These are phyloP conservation scores for Sebastes cheni DNA, from an alignment of 2,797 vertebrate species.

Conservation along the genomic window DNA sequence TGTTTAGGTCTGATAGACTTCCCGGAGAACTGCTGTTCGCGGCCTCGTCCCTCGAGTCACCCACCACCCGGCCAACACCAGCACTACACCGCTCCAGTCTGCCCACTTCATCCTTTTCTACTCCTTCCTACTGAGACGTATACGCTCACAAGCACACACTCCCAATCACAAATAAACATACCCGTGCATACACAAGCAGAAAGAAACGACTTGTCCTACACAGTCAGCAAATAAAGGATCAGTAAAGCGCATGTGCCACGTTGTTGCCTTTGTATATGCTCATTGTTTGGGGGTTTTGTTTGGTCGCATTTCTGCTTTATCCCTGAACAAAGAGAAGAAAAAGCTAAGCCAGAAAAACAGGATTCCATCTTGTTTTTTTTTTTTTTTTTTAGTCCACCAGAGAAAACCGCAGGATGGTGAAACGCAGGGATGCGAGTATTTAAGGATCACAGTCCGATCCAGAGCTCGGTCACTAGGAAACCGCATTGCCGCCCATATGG, in stretches of 20 bases:
- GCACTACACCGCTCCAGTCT: slow-evolving; percentile 54
- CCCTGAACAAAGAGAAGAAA: slow-evolving; percentile 71
- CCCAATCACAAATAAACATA: slow-evolving; percentile 43
- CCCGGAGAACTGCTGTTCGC: slow-evolving; percentile 65
- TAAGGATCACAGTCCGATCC: slow-evolving; percentile 61
- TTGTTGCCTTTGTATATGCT: slow-evolving; percentile 65
- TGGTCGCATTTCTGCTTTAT: slow-evolving; percentile 66
- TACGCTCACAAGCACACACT: slow-evolving; percentile 44
- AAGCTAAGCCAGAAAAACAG: slow-evolving; percentile 55
- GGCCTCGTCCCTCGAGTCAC: slow-evolving; percentile 66
- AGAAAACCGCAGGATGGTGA: slow-evolving; percentile 53
- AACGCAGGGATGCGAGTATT: slow-evolving; percentile 53
- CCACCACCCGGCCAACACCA: slow-evolving; percentile 61
- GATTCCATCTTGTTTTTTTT: slow-evolving; percentile 40
- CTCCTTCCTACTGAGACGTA: slow-evolving; percentile 54
- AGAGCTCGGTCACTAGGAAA: slow-evolving; percentile 51
- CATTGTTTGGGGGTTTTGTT: slow-evolving; percentile 74
- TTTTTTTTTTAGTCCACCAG: slow-evolving; percentile 52
- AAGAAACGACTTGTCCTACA: slow-evolving; percentile 60
- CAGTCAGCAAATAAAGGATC: slow-evolving; percentile 71
- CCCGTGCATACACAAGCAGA: slow-evolving; percentile 39
- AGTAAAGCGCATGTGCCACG: slow-evolving; percentile 54
- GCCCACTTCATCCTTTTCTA: slow-evolving; percentile 55
- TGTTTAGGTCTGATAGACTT: slow-evolving; percentile 77
- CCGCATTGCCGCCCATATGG: slow-evolving; percentile 53